These are phyloP conservation scores for Podarcis cretensis DNA, from an alignment of 2,113 vertebrate genomes.

Conservation along the genomic window DNA sequence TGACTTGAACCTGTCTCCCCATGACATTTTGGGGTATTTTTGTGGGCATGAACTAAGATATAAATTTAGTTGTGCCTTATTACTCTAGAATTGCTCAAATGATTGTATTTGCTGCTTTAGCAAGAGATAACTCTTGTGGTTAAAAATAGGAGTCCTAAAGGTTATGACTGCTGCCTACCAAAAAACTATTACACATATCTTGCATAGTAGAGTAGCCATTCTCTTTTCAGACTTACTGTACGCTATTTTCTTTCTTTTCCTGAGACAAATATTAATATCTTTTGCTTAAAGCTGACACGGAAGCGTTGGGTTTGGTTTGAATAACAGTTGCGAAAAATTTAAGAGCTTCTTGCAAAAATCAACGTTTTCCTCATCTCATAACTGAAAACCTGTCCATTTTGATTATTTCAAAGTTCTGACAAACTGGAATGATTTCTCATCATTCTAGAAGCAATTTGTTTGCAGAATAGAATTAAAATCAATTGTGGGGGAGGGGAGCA, in stretches of 20 bases:
- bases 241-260: not conserved
- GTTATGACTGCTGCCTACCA: not conserved
- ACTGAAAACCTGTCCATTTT: not conserved
- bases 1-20: not conserved
- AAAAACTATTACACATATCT: not conserved
- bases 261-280: not conserved
- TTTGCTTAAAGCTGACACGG: not conserved
- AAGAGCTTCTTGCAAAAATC: not conserved
- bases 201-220: not conserved
- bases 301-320: not conserved
- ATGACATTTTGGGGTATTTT: not conserved
- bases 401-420: not conserved
- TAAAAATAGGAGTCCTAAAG: too few relatives aligned
- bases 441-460: slow-evolving; percentile 13
- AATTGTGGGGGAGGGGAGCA: not conserved
- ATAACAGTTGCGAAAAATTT: not conserved
- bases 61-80: not conserved
- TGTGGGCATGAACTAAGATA: not conserved
- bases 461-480: not conserved
- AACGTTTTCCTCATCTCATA: not conserved
- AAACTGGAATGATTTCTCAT: not conserved
- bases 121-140: too few relatives aligned
- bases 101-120: not conserved
- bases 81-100: not conserved
- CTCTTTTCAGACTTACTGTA: not conserved